Evolutionary conservation across 2,113 vertebrate species (phyloP), one percentile per base, ranked within the genome.

Genomic region (Tetraodon nigroviridis): DNA sequence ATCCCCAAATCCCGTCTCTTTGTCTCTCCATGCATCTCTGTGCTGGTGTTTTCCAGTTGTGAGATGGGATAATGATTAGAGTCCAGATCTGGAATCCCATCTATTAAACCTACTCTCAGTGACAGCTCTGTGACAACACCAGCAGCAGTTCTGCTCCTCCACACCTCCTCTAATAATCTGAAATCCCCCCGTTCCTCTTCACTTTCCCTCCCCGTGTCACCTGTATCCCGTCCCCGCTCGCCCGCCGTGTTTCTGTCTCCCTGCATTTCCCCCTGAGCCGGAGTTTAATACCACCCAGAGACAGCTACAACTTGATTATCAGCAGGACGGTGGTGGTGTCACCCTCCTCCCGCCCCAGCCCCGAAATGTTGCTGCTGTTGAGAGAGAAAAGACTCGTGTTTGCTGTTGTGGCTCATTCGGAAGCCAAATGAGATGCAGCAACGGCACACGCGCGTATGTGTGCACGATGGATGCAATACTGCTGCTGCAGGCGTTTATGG

Each of bases 281-380:
- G 55, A 57, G 51, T 64, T 54, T 41, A 72, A 67, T 32, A 55
- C 19, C 40, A 51, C 41, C 54, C 61, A 63, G 51, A 58, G 77
- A 84, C 84, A 76, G 87, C 76, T 82, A 89, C 82, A 74, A 87
- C 81, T 92, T 94, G 92, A 93, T 93, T 92, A 92, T 47, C 47
- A 89, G 3, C 89, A 89, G 87, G 84, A 82, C 84, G 84, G 86
- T 81, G 84, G 24, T 6, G 5, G 24, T 27, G 24, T 27, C 24
- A 27, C 24, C 5, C 0, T 19, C 29, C 37, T 13, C 22, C 44
- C 55, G 11, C 32, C 3, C 11, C 46, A 32, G 1, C 55, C 27
- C 11, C 2, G n/a, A 62, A 19, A 21, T 59, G 37, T 17, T 50
- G 44, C 60, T 19, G 49, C 29, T 18, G 13, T 19, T n/a, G 17